These are phyloP conservation scores for Colistium nudipinnis DNA, from an alignment of 2,113 vertebrate species.

Conservation along the genomic window DNA sequence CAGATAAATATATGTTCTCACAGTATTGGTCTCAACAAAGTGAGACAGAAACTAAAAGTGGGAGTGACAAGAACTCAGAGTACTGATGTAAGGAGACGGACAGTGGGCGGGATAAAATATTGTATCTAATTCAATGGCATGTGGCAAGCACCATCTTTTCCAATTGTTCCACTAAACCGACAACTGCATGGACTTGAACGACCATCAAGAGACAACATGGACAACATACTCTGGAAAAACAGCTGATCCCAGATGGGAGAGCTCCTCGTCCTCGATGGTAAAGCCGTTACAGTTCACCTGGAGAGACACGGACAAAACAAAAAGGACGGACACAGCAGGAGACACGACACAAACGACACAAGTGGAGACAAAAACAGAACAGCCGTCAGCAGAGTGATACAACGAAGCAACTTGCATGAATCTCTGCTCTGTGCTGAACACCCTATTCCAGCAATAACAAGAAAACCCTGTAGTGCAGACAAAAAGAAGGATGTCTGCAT, in stretches of 20 bases:
- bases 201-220: background rate
- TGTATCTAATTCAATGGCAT: background rate
- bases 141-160: background rate
- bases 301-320: conserved; percentile 6
- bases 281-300: conserved; percentile 99
- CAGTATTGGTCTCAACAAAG: background rate
- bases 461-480: conserved; percentile 18
- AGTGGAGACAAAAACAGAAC: background rate
- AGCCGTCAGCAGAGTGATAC: conserved; percentile 4
- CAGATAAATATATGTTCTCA: background rate
- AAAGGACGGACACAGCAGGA: background rate
- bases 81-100: background rate
- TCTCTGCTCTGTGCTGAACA: conserved; percentile 7
- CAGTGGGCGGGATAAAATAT: background rate
- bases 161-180: background rate
- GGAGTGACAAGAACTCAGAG: background rate
- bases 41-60: background rate
- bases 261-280: conserved; percentile 97
- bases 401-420: background rate
- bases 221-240: conserved; percentile 94
- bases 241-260: conserved; percentile 96
- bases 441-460: background rate
- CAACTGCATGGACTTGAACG: background rate
- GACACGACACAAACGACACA: conserved; percentile 13
- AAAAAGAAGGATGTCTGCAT: no score